Percentiles rank a stretch among this genome's conserved stretches.
These are phyloP conservation scores for Synergus gifuensis DNA, from an alignment of 2,888 invertebrate species.

Conservation along the genomic window DNA sequence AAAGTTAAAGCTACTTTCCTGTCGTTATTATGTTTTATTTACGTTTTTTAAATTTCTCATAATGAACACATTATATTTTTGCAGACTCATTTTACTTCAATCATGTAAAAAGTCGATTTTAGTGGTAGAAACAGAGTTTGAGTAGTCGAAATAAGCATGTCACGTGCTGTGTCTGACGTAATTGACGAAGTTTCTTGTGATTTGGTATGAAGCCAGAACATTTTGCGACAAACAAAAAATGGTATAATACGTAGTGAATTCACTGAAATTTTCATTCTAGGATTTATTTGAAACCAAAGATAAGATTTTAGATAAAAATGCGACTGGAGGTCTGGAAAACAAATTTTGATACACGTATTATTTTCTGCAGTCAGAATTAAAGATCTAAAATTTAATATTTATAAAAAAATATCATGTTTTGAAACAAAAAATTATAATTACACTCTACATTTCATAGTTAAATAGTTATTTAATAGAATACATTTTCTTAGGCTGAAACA, in stretches of 20 bases:
- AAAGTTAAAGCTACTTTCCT: too few relatives aligned
- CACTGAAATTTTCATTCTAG: not conserved
- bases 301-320: not conserved
- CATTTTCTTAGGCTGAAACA: too few relatives aligned
- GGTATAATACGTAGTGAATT: conserved; percentile 50
- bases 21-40: too few relatives aligned
- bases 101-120: not conserved
- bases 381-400: too few relatives aligned
- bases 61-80: too few relatives aligned
- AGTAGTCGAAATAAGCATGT: conserved; percentile 12
- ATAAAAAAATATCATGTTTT: too few relatives aligned
- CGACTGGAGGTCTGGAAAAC: not conserved
- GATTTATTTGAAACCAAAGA: not conserved
- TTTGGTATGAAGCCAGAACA: conserved; percentile 63
- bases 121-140: not conserved
- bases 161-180: conserved; percentile 64
- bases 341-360: not conserved
- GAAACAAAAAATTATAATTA: too few relatives aligned
- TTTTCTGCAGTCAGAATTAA: too few relatives aligned
- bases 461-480: too few relatives aligned
- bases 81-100: not conserved
- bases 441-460: too few relatives aligned
- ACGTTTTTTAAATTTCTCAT: too few relatives aligned
- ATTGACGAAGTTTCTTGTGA: conserved; percentile 57
- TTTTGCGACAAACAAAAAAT: conserved; percentile 63